phyloP scores from a whole-genome alignment of 1,140 invertebrate species.

The Panagrolaimus sp. region DNA sequence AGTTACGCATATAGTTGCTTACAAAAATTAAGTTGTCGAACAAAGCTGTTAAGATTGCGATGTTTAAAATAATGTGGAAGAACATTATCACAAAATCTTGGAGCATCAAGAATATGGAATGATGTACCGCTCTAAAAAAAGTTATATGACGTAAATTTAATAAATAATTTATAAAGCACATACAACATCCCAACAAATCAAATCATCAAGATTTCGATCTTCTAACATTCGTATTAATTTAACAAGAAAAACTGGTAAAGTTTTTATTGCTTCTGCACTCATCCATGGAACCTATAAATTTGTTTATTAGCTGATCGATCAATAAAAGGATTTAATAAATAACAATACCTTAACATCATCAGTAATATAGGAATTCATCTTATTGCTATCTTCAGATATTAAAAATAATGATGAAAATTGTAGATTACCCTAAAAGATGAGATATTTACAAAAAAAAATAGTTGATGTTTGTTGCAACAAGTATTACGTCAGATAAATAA shows the following conservation, averaged over 20 bases:
- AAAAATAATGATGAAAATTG: too few relatives aligned
- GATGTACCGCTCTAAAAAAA: constrained; percentile 18
- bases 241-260: background rate
- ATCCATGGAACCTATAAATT: background rate
- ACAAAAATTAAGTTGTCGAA: constrained; percentile 21
- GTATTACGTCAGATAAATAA: too few relatives aligned
- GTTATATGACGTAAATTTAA: background rate
- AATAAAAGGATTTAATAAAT: too few relatives aligned
- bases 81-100: constrained; percentile 26
- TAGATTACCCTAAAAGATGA: too few relatives aligned
- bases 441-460: too few relatives aligned
- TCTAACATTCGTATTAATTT: constrained; percentile 3
- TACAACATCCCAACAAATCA: constrained; percentile 1
- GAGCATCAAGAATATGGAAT: constrained; percentile 28
- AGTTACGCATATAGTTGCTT: background rate
- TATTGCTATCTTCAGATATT: too few relatives aligned
- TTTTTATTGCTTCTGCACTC: background rate
- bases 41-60: constrained; percentile 26
- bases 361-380: too few relatives aligned
- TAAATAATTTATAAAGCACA: background rate
- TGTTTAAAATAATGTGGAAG: constrained; percentile 35
- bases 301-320: too few relatives aligned
- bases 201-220: background rate
- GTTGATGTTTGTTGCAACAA: too few relatives aligned
- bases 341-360: too few relatives aligned